A percentile compares a stretch with the other conserved stretches of the same genome.
Conservation (phyloP, 2,797 vertebrate genomes). For the Hyperoplus immaculatus region DNA sequence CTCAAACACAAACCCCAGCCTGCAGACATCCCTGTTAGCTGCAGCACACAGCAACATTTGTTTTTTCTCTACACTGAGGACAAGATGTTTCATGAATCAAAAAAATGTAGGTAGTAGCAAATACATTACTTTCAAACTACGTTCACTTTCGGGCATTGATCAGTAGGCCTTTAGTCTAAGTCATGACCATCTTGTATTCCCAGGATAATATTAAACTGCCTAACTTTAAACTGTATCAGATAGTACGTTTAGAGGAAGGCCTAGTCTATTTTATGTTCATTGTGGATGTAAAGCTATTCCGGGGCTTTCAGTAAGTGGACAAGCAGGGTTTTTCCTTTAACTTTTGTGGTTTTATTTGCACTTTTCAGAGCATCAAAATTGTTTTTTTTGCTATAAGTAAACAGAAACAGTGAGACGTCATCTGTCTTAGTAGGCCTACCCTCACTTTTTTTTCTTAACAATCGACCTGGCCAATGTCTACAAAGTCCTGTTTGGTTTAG, state of each 20-base stretch:
- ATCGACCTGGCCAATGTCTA: conserved; percentile 30
- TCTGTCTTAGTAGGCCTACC: not conserved
- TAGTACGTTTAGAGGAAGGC: not conserved
- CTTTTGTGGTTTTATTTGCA: not conserved
- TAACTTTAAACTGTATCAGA: conserved; percentile 15
- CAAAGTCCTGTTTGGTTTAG: conserved; percentile 47
- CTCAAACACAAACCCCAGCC: conserved; percentile 50
- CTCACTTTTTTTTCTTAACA: conserved; percentile 6
- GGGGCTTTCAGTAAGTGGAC: conserved; percentile 37
- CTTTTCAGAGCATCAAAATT: not conserved
- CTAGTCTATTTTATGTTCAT: conserved; percentile 6
- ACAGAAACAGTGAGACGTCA: not conserved
- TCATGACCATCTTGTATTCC: not conserved
- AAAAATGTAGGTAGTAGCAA: conserved; percentile 15
- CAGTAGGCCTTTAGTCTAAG: not conserved
- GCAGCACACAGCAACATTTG: conserved; percentile 7
- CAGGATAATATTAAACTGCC: conserved; percentile 11
- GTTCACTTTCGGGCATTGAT: conserved; percentile 9
- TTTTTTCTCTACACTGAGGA: conserved; percentile 24
- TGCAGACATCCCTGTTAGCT: conserved; percentile 22
- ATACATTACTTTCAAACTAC: conserved; percentile 1
- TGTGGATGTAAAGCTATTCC: conserved; percentile 35
- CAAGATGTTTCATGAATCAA: conserved; percentile 18
- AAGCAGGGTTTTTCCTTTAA: not conserved
- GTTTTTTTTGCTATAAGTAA: not conserved